phyloP scores from a whole-genome alignment of 2,113 vertebrate genomes.

The Ctenomys sociabilis region DNA sequence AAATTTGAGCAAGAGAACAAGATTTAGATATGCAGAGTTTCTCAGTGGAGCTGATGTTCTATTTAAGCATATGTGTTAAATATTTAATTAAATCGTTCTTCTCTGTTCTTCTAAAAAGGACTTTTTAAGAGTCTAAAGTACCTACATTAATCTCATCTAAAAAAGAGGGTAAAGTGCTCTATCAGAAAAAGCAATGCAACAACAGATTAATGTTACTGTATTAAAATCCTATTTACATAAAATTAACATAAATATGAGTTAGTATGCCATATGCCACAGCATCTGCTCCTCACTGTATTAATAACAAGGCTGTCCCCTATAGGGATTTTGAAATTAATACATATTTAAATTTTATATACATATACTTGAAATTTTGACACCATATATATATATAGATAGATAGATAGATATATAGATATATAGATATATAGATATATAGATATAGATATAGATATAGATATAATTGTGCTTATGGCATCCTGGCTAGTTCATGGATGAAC shows the following conservation, averaged over 20 bases:
- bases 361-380: constrained; percentile 80
- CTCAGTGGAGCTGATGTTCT: constrained; percentile 32
- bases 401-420: constrained; percentile 79
- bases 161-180: constrained; percentile 77
- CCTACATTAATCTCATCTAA: constrained; percentile 79
- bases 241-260: constrained; percentile 91
- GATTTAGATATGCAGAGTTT: constrained; percentile 55
- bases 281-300: constrained; percentile 88
- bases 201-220: constrained; percentile 88
- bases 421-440: constrained; percentile 81
- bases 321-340: constrained; percentile 87
- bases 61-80: constrained; percentile 61
- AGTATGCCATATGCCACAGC: constrained; percentile 88
- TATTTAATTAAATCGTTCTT: constrained; percentile 44
- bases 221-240: constrained; percentile 91
- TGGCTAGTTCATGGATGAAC: not conserved
- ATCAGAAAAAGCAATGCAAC: constrained; percentile 83
- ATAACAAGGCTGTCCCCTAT: constrained; percentile 88
- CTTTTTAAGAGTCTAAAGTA: constrained; percentile 68
- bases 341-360: constrained; percentile 81
- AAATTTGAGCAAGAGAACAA: constrained; percentile 2
- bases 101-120: constrained; percentile 31
- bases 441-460: constrained; percentile 79
- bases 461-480: constrained; percentile 63
- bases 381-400: constrained; percentile 79